Evolutionary conservation across 1,140 invertebrate genomes (phyloP), one percentile per base, ranked within the genome.

Genomic region (Eumaeus atala): DNA sequence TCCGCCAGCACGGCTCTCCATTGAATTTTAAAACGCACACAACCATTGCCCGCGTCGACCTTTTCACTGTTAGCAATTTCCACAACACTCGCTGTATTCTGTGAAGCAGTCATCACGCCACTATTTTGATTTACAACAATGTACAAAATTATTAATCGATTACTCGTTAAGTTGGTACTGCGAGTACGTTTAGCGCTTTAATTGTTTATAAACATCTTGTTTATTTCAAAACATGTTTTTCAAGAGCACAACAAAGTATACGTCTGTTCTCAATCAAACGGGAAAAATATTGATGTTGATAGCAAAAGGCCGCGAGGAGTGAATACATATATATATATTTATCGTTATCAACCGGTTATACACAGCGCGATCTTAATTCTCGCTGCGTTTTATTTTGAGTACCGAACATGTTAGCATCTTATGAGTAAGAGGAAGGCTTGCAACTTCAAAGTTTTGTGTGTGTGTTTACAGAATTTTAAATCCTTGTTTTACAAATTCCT

Each of bases 1-100:
- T 86, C 83, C 0, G 73, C 60, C 6, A 77, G 10, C 1, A 83
- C 62, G 37, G 64, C 67, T 61, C 64, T 70, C 51, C 65, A 71
- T 44, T 63, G 21, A 12, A 48, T 40, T 12, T 62, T 57, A 60
- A 59, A 64, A 67, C n/a, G 17, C 8, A 14, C 53, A 16, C 12
- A 57, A 17, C 1, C 16, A 51, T 9, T 52, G 48, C 9, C 42
- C 21, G 17, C 35, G 12, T 16, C 51, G 5, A 16, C 21, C 14
- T 44, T 64, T 47, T 42, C 66, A 34, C 38, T 58, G 42, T 48
- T 57, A 10, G 47, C 53, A 8, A 48, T 55, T 44, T 28, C 54
- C 12, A 66, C 48, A 9, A 69, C 66, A 48, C 62, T 65, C 1
- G 70, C 56, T n/a, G 62, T 58, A 9, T 37, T 63, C 33, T 59